Base-by-base conservation (phyloP, 2,888 invertebrate species). In the Drosophila maculinotata region DNA sequence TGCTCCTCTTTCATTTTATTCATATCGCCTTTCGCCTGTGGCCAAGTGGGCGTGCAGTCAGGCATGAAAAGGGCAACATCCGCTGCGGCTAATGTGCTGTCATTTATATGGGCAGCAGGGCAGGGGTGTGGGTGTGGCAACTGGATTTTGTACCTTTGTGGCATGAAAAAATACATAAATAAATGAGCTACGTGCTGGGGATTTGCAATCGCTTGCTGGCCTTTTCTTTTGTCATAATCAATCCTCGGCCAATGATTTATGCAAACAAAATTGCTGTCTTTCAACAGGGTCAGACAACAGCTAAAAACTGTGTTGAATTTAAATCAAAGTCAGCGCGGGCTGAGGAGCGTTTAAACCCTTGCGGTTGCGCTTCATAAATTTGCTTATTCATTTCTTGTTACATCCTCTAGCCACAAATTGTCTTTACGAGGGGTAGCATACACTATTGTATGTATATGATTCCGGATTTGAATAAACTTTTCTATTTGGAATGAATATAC, bases 1-100 rank as follows among this genome's bases (percentile, higher is more conserved):
- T 53, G 45, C 59, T 59, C 9, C 39, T 38, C 17, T 38, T 30
- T n/a, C 17, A 30, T 30, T 33, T 23, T 26, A 39, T 45, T 41
- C 17, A 4, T 17, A 25, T 36, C 35, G 49, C 23, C 31, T 60
- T 42, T 67, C n/a, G n/a, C n/a, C n/a, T n/a, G n/a, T 33, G 60
- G 59, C 62, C 76, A 66, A 74, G 66, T 59, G 59, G 48, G 44
- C 41, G 62, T 15, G 53, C 76, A 73, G 63, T 77, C 66, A 81
- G 58, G 64, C 77, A 79, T 75, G 62, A 84, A 84, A 84, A 86
- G 84, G 81, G 77, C 86, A 83, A 83, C 84, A 81, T 83, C 81
- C 84, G 87, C 69, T 77, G 70, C 53, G 79, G 84, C 81, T 83
- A 83, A 83, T 86, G 81, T 83, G 81, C 76, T 73, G 70, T 74